These are phyloP conservation scores for Coregonus suidteri DNA, from an alignment of 2,797 vertebrate species.

Conservation along the genomic window DNA sequence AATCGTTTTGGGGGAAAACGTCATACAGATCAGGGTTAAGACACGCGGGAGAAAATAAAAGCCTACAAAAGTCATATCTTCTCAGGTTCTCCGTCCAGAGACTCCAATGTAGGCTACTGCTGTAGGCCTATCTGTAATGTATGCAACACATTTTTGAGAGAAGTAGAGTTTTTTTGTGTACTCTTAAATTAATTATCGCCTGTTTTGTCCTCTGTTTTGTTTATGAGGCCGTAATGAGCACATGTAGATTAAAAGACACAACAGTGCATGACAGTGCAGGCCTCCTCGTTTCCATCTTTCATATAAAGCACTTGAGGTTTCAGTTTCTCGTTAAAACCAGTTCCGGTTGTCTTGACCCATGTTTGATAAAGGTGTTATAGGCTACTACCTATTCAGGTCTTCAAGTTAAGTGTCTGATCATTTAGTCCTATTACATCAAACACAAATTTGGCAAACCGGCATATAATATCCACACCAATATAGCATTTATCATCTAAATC, in stretches of 20 bases:
- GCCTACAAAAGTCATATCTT: constrained; percentile 60
- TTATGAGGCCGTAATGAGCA: constrained; percentile 7
- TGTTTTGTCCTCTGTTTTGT: constrained; percentile 10
- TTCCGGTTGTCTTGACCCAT: constrained; percentile 11
- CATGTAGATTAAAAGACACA: constrained; percentile 16
- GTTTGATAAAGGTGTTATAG: neutral
- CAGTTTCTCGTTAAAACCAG: constrained; percentile 3
- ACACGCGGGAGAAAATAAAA: constrained; percentile 40
- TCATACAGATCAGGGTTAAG: constrained; percentile 70
- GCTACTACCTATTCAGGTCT: neutral
- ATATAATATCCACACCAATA: neutral
- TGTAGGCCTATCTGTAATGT: constrained; percentile 31
- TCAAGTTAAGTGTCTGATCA: neutral
- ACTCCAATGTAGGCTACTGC: constrained; percentile 39
- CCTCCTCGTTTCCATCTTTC: constrained; percentile 12
- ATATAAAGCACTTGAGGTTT: constrained; percentile 23
- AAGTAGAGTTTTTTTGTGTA: constrained; percentile 17
- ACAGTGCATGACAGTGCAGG: constrained; percentile 6
- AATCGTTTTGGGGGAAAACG: constrained; percentile 48
- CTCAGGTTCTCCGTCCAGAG: constrained; percentile 64
- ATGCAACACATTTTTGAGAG: constrained; percentile 49
- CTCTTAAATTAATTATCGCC: constrained; percentile 19
- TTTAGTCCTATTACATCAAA: neutral
- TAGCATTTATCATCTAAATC: neutral
- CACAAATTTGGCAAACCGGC: neutral